Percentiles rank a stretch among this genome's conserved stretches.
Evolutionary conservation across 2,797 vertebrate species (phyloP).

Genomic region (Anomalospiza imberbis): DNA sequence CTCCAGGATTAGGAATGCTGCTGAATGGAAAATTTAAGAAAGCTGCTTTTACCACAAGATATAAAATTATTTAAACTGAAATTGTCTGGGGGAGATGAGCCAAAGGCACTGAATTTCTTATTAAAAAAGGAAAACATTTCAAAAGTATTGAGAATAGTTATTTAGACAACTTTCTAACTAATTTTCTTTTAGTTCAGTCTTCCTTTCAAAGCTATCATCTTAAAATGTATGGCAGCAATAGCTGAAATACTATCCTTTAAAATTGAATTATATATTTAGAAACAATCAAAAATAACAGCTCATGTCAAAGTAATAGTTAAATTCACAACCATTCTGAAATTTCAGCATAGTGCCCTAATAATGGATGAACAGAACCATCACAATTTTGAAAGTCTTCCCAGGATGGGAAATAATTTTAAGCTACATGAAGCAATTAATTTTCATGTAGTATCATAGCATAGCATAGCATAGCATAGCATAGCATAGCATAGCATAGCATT

Average conservation of each 20-base stretch:
- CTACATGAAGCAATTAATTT: background rate
- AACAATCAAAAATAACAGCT: background rate
- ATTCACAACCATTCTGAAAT: background rate
- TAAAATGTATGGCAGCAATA: background rate
- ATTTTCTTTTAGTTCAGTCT: background rate
- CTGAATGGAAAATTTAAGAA: slow-evolving; percentile 48
- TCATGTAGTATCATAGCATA: background rate
- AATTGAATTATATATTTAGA: background rate
- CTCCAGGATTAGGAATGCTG: slow-evolving; percentile 26
- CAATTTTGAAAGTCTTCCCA: background rate
- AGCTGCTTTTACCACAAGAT: background rate
- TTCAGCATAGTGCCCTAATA: background rate
- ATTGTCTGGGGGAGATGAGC: background rate
- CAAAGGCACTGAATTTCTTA: background rate
- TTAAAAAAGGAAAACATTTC: background rate
- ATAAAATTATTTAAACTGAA: slow-evolving; percentile 2
- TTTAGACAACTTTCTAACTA: background rate
- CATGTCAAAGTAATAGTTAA: background rate
- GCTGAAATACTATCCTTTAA: background rate
- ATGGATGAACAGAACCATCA: background rate
- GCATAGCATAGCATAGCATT: background rate
- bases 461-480: too few species aligned
- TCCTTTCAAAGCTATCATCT: background rate
- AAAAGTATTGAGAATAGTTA: background rate
- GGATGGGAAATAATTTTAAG: background rate